Base-by-base conservation (phyloP, 1,140 invertebrate species). In the Hypsibius dujardini region DNA sequence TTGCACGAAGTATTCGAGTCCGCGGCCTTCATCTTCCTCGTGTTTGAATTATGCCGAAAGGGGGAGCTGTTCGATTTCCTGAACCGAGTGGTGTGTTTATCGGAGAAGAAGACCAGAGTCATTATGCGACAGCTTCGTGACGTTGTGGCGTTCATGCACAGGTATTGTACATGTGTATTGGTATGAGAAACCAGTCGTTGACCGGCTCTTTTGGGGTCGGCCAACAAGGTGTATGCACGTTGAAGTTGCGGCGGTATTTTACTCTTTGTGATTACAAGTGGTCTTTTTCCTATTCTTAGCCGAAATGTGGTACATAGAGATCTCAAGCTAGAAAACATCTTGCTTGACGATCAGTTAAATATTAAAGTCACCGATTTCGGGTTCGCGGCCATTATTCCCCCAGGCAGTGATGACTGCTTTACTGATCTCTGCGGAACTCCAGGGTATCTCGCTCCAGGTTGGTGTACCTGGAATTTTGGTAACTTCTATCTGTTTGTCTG, bases 281-380 rank as follows among this genome's bases (percentile, higher is more conserved):
- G n/a, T n/a, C n/a, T n/a, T n/a, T n/a, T n/a, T n/a, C n/a, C n/a
- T n/a, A n/a, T n/a, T n/a, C n/a, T n/a, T n/a, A n/a, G 71, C 7
- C 74, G 76, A 47, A 72, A 72, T 42, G 78, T 79, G 59, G 77
- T 79, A 56, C 77, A 79, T 75, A 72, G 78, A 28, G 78, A 77
- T 74, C 72, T 78, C 42, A 75, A 85, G 83, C 93, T 95, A 45
- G 96, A 99, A 82, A 99, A 99, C 82, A 98, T 99, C 76, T 82
- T 99, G 59, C 81, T 98, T 28, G 95, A 98, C 81, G 83, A 98
- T 78, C 88, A 92, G 80, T 86, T 92, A 71, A 96, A 98, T 82
- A 87, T 99, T 40, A 98, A 98, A 80, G 87, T 99, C 73, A 97
- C 94, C 1, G 96, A 99, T 81, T 98, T 99, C 84, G 96, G 96